Evolutionary conservation across 2,797 vertebrate species (phyloP), one percentile per base, ranked within the genome.

Genomic region (Smutsia temminckii): DNA sequence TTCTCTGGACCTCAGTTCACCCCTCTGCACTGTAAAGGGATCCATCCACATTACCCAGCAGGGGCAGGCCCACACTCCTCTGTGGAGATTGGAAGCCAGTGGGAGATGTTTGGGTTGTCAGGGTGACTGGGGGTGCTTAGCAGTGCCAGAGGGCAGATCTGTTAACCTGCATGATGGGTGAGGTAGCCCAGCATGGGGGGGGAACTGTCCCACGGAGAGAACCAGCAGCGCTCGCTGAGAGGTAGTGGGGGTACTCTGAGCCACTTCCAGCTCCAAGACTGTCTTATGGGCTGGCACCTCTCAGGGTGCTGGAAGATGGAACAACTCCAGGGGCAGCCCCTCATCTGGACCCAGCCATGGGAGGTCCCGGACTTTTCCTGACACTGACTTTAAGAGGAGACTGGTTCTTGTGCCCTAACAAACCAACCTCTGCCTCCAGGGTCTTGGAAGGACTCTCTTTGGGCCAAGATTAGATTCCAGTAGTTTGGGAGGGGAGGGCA

Each of bases 91-190:
- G 69, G 78, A 90, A 90, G n/a, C 51, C 63, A 49, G 23, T 49
- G 71, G 57, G 68, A 46, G 18, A 34, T 79, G 72, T 91, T 85
- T 79, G 79, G 27, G 37, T 83, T 89, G 84, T 95, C 78, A 77
- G 0, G 8, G 42, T 57, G 75, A 64, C 14, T 14, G 10, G 37
- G 61, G 69, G 20, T 78, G 55, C 63, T 87, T 42, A n/a, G 69
- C 80, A 53, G 63, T 25, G 51, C 81, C 8, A 17, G 46, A 69
- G 74, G 63, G 86, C 55, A 49, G 63, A 18, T 91, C 77, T 74
- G 49, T 83, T 83, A 75, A 85, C 51, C 42, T 32, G 59, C 37
- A 10, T 16, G 16, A 71, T 51, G 23, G 71, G 71, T 51, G 25
- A 71, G 90, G 46, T 79, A 29, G 59, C 55, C 46, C 53, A 57